phyloP scores from a whole-genome alignment of 2,888 invertebrate species.

The Xanthorhoe designata region DNA sequence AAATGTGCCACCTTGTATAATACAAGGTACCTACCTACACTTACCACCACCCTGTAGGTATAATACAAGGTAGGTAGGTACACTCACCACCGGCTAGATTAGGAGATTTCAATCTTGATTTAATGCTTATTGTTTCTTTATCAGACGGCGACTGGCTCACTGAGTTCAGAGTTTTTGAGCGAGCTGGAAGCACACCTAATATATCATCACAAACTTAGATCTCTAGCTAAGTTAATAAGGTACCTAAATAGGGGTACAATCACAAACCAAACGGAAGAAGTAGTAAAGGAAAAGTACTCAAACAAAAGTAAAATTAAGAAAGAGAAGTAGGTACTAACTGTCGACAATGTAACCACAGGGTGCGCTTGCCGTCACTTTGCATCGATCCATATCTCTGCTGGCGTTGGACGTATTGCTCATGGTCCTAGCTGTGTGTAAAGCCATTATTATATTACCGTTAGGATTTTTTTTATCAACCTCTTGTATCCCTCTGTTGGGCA shows the following conservation, averaged over 20 bases:
- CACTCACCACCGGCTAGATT: conserved; percentile 7
- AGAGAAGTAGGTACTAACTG: too few species aligned
- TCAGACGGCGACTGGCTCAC: conserved; percentile 8
- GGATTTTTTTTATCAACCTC: too few species aligned
- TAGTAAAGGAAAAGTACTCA: too few species aligned
- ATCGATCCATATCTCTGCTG: conserved; percentile 40
- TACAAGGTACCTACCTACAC: too few species aligned
- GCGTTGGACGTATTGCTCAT: conserved; percentile 49
- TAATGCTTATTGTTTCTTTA: conserved; percentile 17
- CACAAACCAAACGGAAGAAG: too few species aligned
- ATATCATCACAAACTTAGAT: neutral
- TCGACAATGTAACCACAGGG: conserved; percentile 43
- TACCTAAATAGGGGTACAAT: too few species aligned
- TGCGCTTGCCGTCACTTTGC: conserved; percentile 31
- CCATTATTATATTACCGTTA: too few species aligned
- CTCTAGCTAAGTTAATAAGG: neutral
- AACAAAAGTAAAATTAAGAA: too few species aligned
- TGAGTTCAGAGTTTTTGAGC: conserved; percentile 53
- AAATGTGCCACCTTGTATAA: too few species aligned
- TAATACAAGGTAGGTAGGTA: too few species aligned
- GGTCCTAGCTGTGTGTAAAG: conserved; percentile 35
- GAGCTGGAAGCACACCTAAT: conserved; percentile 46
- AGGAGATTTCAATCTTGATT: conserved; percentile 3
- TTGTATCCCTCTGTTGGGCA: too few species aligned
- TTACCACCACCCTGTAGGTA: too few species aligned